Percentiles rank a stretch among this genome's conserved stretches.
These are phyloP conservation scores for Drosophila novamexicana DNA, from an alignment of 1,140 invertebrate genomes.

Conservation along the genomic window DNA sequence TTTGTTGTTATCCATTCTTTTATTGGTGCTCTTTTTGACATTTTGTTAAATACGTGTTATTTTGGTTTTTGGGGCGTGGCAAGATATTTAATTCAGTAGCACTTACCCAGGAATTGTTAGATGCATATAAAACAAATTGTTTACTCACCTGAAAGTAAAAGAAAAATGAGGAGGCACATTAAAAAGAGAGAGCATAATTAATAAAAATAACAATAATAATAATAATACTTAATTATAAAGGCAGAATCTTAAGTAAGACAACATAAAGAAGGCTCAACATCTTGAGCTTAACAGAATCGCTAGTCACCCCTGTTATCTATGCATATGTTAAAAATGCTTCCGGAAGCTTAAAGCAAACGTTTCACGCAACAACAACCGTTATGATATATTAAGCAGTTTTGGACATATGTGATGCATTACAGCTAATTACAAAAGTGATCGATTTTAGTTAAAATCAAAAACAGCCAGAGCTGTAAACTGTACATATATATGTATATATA, in stretches of 20 bases:
- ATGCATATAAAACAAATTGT: constrained; percentile 19
- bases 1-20: constrained; percentile 4
- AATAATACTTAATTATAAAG: background rate
- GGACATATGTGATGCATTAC: too few relatives aligned
- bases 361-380: background rate
- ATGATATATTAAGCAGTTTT: too few relatives aligned
- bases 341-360: background rate
- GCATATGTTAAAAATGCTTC: background rate
- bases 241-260: too few relatives aligned
- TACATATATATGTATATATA: too few relatives aligned
- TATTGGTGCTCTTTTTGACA: background rate
- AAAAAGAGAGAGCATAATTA: background rate
- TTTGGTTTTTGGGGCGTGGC: constrained; percentile 36
- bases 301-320: background rate
- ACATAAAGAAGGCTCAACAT: too few relatives aligned
- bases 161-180: constrained; percentile 1
- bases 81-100: constrained; percentile 4
- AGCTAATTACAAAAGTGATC: too few relatives aligned
- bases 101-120: constrained; percentile 44
- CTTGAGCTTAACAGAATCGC: background rate
- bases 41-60: constrained; percentile 1
- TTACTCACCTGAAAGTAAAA: constrained; percentile 58
- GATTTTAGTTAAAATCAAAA: too few relatives aligned
- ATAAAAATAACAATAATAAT: background rate
- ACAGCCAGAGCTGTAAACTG: too few relatives aligned